phyloP scores from a whole-genome alignment of 2,888 invertebrate species.

The Podabrus alpinus region DNA sequence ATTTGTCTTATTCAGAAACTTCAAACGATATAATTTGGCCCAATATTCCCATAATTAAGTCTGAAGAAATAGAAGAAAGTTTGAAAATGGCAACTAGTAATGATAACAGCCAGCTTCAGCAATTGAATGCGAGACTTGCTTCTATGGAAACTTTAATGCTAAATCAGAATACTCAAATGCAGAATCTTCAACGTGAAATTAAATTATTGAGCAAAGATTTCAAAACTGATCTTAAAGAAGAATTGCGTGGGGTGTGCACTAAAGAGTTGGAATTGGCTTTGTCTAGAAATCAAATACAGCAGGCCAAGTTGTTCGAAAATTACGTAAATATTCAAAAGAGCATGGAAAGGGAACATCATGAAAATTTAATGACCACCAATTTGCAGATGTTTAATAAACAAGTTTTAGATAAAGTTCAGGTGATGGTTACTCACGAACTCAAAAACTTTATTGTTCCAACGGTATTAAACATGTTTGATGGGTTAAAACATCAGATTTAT shows the following conservation, averaged over 20 bases:
- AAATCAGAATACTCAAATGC: conserved; percentile 49
- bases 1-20: conserved; percentile 37
- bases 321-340: conserved; percentile 52
- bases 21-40: conserved; percentile 52
- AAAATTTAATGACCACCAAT: conserved; percentile 59
- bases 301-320: conserved; percentile 51
- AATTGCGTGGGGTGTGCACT: conserved; percentile 41
- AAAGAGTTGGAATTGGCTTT: conserved; percentile 51
- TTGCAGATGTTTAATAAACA: conserved; percentile 60
- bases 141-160: conserved; percentile 47
- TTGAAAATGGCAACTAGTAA: conserved; percentile 3
- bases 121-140: conserved; percentile 45
- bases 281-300: conserved; percentile 51
- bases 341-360: conserved; percentile 59
- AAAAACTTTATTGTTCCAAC: conserved; percentile 60
- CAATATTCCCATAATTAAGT: conserved; percentile 53
- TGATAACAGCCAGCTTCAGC: conserved; percentile 43
- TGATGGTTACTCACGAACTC: conserved; percentile 62
- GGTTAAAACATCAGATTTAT: conserved; percentile 74
- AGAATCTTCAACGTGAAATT: conserved; percentile 47
- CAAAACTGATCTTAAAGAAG: conserved; percentile 34
- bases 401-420: conserved; percentile 61
- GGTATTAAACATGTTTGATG: conserved; percentile 71
- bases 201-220: conserved; percentile 38
- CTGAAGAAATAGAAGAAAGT: conserved; percentile 44